These are phyloP conservation scores for Danio aesculapii DNA, from an alignment of 2,797 vertebrate genomes.

Conservation along the genomic window DNA sequence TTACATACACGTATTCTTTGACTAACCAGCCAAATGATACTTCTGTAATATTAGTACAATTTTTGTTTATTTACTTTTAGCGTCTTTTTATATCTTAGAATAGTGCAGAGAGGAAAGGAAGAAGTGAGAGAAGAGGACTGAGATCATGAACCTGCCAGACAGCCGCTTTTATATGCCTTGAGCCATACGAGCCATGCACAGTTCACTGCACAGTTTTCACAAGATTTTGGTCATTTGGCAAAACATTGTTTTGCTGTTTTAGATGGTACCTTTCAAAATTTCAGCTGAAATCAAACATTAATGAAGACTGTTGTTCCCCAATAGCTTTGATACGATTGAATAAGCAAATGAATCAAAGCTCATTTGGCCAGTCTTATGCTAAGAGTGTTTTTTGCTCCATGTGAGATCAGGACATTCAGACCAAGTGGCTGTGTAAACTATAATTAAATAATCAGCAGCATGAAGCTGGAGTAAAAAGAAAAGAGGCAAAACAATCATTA, in stretches of 20 bases:
- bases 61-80: not conserved
- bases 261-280: not conserved
- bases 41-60: not conserved
- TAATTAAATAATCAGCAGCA: constrained; percentile 54
- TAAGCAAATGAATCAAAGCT: not conserved
- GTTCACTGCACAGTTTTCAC: not conserved
- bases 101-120: not conserved
- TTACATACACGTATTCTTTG: not conserved
- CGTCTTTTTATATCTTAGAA: not conserved
- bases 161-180: not conserved
- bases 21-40: not conserved
- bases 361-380: not conserved
- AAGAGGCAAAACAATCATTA: constrained; percentile 46
- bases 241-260: not conserved
- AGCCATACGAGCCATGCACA: not conserved
- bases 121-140: not conserved
- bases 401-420: constrained; percentile 15
- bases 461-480: constrained; percentile 18
- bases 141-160: not conserved
- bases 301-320: not conserved
- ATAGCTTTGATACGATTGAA: constrained; percentile 7
- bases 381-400: not conserved
- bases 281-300: not conserved
- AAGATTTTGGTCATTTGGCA: not conserved
- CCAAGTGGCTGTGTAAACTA: constrained; percentile 21